Conservation (phyloP, 2,888 invertebrate species). For the Creontiades dilutus region DNA sequence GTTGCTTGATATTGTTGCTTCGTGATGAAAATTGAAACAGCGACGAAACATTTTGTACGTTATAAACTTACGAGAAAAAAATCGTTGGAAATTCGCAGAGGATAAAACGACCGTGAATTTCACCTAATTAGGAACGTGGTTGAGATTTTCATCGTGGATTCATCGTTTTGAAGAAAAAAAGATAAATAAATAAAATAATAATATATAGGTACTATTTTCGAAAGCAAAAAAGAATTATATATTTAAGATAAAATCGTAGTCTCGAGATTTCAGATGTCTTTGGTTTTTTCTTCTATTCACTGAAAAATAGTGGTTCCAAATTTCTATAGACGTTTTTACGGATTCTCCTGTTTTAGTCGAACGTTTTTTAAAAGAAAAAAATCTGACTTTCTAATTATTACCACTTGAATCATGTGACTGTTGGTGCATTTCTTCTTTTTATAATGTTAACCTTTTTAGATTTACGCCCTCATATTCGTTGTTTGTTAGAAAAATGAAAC, state of each 20-base stretch:
- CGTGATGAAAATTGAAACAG: background rate
- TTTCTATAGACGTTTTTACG: background rate
- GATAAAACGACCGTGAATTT: background rate
- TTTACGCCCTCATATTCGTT: conserved; percentile 30
- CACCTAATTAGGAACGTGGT: background rate
- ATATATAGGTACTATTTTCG: background rate
- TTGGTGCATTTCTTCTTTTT: conserved; percentile 74
- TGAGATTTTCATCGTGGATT: conserved; percentile 14
- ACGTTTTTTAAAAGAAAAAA: background rate
- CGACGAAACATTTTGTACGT: background rate
- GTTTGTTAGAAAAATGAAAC: conserved; percentile 14
- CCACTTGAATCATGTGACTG: conserved; percentile 68
- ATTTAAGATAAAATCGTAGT: background rate
- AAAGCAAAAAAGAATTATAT: background rate
- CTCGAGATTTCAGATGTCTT: background rate
- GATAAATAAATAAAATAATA: background rate
- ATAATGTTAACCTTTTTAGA: conserved; percentile 74
- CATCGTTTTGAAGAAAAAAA: background rate
- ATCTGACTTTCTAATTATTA: background rate
- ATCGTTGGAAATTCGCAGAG: background rate
- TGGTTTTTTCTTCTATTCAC: background rate
- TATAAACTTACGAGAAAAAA: background rate
- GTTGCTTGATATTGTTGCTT: conserved; percentile 24
- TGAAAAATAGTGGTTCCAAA: background rate
- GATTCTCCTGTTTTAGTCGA: background rate